Evolutionary conservation across 2,888 invertebrate genomes (phyloP).

Genomic region (Cheilosia soror): DNA sequence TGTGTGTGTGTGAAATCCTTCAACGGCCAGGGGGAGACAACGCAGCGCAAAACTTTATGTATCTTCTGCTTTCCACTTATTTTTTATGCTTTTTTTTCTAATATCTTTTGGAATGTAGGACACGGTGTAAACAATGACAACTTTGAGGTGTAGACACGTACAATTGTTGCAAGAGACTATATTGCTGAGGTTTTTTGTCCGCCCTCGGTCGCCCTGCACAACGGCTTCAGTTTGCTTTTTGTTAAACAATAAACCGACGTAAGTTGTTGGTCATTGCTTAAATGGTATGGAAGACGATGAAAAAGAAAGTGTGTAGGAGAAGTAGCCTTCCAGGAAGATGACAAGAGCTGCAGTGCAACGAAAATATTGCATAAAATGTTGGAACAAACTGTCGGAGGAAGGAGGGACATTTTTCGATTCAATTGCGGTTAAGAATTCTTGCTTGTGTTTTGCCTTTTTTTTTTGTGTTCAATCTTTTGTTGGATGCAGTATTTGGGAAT

Average conservation of each 20-base stretch:
- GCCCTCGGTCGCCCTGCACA: not conserved
- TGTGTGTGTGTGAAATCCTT: conserved; percentile 44
- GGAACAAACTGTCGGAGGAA: conserved; percentile 19
- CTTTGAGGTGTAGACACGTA: conserved; percentile 58
- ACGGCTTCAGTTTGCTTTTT: conserved; percentile 21
- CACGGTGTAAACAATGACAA: conserved; percentile 72
- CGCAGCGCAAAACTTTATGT: conserved; percentile 48
- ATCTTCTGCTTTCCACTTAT: conserved; percentile 20
- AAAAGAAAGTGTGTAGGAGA: conserved; percentile 6
- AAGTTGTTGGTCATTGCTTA: conserved; percentile 59
- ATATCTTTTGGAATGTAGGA: conserved; percentile 69
- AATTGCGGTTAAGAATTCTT: conserved; percentile 74
- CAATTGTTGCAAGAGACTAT: conserved; percentile 39
- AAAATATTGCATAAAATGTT: conserved; percentile 63
- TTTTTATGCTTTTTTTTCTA: conserved; percentile 29
- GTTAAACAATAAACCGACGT: conserved; percentile 45
- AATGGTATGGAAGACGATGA: conserved; percentile 30
- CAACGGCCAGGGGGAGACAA: conserved; percentile 36
- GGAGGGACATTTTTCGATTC: conserved; percentile 52
- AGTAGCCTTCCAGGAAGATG: conserved; percentile 55
- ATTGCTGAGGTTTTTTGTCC: conserved; percentile 11
- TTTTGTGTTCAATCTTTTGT: conserved; percentile 56
- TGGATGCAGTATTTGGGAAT: conserved; percentile 71
- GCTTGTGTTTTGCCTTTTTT: conserved; percentile 53
- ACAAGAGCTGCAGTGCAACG: conserved; percentile 44